Evolutionary conservation across 2,797 vertebrate species (phyloP), one percentile per base, ranked within the genome.

Genomic region (Neoniphon sammara): DNA sequence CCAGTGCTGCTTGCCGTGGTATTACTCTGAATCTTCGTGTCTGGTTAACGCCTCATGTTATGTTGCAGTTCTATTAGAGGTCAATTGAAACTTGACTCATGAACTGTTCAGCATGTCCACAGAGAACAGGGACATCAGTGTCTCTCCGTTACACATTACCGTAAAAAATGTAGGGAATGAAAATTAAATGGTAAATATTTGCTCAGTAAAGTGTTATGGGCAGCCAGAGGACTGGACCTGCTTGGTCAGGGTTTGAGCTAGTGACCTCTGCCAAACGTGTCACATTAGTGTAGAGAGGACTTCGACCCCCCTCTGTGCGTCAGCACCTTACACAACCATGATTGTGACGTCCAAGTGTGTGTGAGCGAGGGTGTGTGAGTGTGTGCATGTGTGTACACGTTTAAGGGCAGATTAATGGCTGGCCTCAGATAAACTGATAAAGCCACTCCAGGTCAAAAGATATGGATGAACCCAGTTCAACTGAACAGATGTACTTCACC

Each of bases 261-360:
- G 27, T 84, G 70, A 78, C 68, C 57, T 0, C n/a, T 47, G 47
- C 11, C 50, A 39, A 60, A 61, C 0, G 46, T 71, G 14, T 70
- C 47, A 83, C 70, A 86, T 81, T 21, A 39, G 18, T 21, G 36
- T 14, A 36, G n/a, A 64, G 15, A 11, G 65, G 78, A 90, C 85
- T 91, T 91, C 80, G 69, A 68, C 42, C 66, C 77, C 18, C 15
- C 1, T 52, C 10, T 2, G 14, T 90, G 84, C 75, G 81, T 89
- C 92, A 93, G 57, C 57, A 77, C 10, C 57, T 90, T 91, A 73
- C 53, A 86, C 72, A 91, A 92, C 46, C 23, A 10, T 34, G 17
- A 31, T 2, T 31, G 30, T 86, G 81, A 81, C 49, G 69, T 80
- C 52, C 31, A 50, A 66, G 30, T 70, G 23, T 50, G 46, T 70